phyloP scores from a whole-genome alignment of 1,140 invertebrate species.

The Penaeus chinensis region DNA sequence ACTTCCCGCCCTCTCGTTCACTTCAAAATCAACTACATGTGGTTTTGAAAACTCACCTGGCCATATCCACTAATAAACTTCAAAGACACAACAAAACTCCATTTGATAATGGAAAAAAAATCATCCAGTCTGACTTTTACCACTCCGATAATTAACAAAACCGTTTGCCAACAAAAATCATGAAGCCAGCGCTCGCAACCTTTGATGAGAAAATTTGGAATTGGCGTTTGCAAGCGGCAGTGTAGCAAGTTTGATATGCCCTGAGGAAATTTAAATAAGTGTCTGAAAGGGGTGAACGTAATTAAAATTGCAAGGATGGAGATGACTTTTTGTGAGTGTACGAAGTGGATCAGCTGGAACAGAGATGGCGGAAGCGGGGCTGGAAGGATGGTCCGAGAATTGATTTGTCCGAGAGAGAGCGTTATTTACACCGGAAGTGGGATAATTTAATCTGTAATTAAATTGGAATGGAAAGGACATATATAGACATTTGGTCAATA shows the following conservation, averaged over 20 bases:
- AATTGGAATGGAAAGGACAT: slow-evolving; percentile 58
- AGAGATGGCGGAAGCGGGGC: neutral
- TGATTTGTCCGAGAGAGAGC: slow-evolving; percentile 37
- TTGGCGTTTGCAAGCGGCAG: slow-evolving; percentile 58
- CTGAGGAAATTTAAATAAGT: slow-evolving; percentile 62
- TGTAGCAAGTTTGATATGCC: slow-evolving; percentile 61
- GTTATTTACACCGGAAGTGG: slow-evolving; percentile 46
- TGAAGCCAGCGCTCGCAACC: slow-evolving; percentile 52
- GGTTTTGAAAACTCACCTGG: slow-evolving; percentile 56
- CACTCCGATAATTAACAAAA: slow-evolving; percentile 60
- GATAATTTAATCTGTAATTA: slow-evolving; percentile 59
- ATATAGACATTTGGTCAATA: slow-evolving; percentile 59
- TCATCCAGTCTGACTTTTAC: slow-evolving; percentile 60
- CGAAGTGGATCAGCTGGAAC: slow-evolving; percentile 41
- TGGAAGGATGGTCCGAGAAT: slow-evolving; percentile 23
- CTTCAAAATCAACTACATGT: slow-evolving; percentile 48
- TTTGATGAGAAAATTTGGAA: slow-evolving; percentile 62
- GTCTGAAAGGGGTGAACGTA: slow-evolving; percentile 61
- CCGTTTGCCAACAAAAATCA: slow-evolving; percentile 62
- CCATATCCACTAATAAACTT: slow-evolving; percentile 61
- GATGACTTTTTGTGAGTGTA: slow-evolving; percentile 52
- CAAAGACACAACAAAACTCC: slow-evolving; percentile 62
- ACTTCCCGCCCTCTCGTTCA: neutral
- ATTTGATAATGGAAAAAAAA: slow-evolving; percentile 62
- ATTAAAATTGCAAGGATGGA: slow-evolving; percentile 58